Conservation (phyloP, 2,797 vertebrate genomes). For the Anguilla anguilla region DNA sequence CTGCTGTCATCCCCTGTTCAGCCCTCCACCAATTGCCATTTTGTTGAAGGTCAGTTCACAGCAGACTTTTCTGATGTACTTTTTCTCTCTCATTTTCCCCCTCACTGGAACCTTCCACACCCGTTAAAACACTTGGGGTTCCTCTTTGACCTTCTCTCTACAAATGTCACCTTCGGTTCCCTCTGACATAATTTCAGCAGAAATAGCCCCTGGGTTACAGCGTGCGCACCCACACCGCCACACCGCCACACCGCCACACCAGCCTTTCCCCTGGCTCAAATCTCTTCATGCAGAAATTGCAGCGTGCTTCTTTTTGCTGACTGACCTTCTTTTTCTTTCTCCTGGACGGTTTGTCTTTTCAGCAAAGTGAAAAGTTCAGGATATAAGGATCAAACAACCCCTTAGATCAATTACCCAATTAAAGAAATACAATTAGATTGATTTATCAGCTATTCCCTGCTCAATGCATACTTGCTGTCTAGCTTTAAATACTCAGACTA, state of each 20-base stretch:
- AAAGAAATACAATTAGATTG: background rate
- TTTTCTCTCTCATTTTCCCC: background rate
- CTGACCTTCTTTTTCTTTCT: background rate
- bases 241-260: background rate
- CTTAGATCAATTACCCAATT: background rate
- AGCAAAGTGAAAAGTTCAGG: background rate
- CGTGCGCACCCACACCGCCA: background rate
- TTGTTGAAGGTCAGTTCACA: background rate
- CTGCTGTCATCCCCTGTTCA: background rate
- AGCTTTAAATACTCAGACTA: background rate
- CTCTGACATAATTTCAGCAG: background rate
- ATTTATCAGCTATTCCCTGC: background rate
- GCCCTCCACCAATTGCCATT: background rate
- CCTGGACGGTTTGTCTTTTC: background rate
- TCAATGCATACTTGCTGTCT: background rate
- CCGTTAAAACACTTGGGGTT: background rate
- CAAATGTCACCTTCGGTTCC: background rate
- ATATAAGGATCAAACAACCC: background rate
- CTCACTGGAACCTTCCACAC: background rate
- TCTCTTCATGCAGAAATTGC: background rate
- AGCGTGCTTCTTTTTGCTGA: background rate
- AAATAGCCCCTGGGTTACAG: background rate
- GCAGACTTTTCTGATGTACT: background rate
- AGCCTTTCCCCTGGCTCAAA: background rate
- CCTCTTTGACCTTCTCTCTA: background rate